Evolutionary conservation across 1,140 invertebrate genomes (phyloP), one percentile per base, ranked within the genome.

Genomic region (Eubasilissa regina): DNA sequence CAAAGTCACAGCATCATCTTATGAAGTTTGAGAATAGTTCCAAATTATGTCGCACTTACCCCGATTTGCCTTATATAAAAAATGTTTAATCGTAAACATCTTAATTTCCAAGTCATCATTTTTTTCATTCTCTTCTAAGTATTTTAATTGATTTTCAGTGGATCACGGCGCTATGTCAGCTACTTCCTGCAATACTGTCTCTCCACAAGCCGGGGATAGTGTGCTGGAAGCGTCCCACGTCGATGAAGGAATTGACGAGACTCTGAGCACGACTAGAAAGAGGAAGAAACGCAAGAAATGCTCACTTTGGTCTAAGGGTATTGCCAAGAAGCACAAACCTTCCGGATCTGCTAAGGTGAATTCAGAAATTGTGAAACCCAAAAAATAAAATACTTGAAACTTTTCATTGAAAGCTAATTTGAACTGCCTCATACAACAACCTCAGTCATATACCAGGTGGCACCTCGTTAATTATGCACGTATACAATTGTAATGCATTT

Each of bases 271-370:
- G 4, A 85, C 85, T 1, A 85, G 84, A 7, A 89, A 87, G 73
- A 85, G 87, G 13, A 89, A 89, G 81, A 84, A 87, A 0, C 83
- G 87, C 43, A 84, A 88, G 15, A 89, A 77, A 53, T 86, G 43
- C 86, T 88, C 84, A 84, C 87, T 6, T 86, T 88, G 88, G 88
- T 88, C 48, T 85, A 89, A 78, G 87, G 89, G n/a, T 72, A 87
- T 53, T 0, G 86, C 85, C 17, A 89, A 89, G 75, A 84, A 87
- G 60, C 84, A 84, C 45, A 88, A 84, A 66, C 88, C 86, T 21
- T 78, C 86, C 19, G 78, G 21, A 44, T 56, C 70, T 10, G 53
- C 44, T n/a, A 77, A 62, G 73, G 43, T 74, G 43, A 15, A 9
- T 70, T 35, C 51, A 21, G 19, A 45, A 75, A 78, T 75, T 35